Percentiles rank a stretch among this genome's conserved stretches.
phyloP scores from a whole-genome alignment of 1,140 invertebrate genomes.

The Drosophila lacteicornis region DNA sequence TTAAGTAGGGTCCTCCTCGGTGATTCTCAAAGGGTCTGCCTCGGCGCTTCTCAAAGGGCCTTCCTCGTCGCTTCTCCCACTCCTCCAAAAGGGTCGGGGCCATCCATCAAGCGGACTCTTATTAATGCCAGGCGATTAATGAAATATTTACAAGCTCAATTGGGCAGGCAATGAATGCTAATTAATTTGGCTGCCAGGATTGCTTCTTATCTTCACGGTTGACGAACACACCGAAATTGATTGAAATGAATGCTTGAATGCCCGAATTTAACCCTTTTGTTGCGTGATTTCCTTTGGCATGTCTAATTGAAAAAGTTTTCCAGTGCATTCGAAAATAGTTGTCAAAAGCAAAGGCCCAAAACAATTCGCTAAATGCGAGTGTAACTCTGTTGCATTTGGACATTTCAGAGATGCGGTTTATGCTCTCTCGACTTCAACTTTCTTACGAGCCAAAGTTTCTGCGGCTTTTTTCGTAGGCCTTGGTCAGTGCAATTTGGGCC shows the following conservation, averaged over 20 bases:
- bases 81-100: not conserved
- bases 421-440: conserved; percentile 49
- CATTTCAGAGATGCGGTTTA: conserved; percentile 57
- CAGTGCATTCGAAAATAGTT: conserved; percentile 59
- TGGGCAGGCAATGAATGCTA: conserved; percentile 74
- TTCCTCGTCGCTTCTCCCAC: not conserved
- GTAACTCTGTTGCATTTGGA: conserved; percentile 55
- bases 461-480: conserved; percentile 26
- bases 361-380: conserved; percentile 74
- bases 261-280: conserved; percentile 56
- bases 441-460: conserved; percentile 52
- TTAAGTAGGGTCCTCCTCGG: conserved; percentile 3
- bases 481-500: conserved; percentile 50
- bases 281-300: conserved; percentile 56
- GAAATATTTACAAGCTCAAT: conserved; percentile 82
- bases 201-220: conserved; percentile 75
- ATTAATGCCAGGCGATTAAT: conserved; percentile 76
- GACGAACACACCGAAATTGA: conserved; percentile 51
- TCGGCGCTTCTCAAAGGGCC: not conserved
- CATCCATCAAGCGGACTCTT: conserved; percentile 63
- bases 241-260: conserved; percentile 38
- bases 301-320: conserved; percentile 77
- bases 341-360: conserved; percentile 49
- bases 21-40: not conserved
- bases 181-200: conserved; percentile 61